A percentile compares a stretch with the other conserved stretches of the same genome.
phyloP scores from a whole-genome alignment of 2,797 vertebrate species.

The Denticeps clupeoides region DNA sequence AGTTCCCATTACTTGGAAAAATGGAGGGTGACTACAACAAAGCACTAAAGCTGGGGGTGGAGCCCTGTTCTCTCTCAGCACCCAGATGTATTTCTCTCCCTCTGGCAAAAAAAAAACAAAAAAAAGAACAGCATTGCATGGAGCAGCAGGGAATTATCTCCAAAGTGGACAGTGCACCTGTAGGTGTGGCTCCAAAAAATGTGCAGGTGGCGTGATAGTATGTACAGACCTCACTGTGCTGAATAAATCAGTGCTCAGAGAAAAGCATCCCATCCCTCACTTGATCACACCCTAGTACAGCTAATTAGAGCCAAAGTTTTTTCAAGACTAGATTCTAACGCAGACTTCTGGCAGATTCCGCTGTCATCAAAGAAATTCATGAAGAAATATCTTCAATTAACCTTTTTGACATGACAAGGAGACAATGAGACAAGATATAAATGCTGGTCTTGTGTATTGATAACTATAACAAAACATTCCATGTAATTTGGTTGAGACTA shows the following conservation, averaged over 20 bases:
- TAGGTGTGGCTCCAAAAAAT: slow-evolving; percentile 8
- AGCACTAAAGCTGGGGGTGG: too few relatives aligned
- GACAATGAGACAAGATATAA: neutral
- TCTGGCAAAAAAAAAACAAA: too few relatives aligned
- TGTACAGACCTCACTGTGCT: slow-evolving; percentile 15
- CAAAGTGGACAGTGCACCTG: slow-evolving; percentile 7
- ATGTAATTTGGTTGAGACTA: too few relatives aligned
- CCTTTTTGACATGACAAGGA: too few relatives aligned
- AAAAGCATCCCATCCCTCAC: slow-evolving; percentile 7
- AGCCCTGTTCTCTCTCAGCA: too few relatives aligned
- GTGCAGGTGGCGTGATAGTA: slow-evolving; percentile 5
- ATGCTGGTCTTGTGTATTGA: too few relatives aligned
- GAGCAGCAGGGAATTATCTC: slow-evolving; percentile 5
- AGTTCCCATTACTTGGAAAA: too few relatives aligned
- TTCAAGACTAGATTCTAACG: slow-evolving; percentile 3
- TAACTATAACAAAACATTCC: too few relatives aligned
- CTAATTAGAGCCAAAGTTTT: slow-evolving; percentile 7
- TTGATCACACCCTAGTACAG: slow-evolving; percentile 11
- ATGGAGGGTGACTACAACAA: too few relatives aligned
- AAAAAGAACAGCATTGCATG: slow-evolving; percentile 1
- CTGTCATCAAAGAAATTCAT: too few relatives aligned
- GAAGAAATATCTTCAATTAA: too few relatives aligned
- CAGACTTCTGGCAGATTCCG: slow-evolving; percentile 13
- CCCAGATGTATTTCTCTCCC: too few relatives aligned
- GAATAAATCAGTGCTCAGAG: slow-evolving; percentile 13